phyloP scores from a whole-genome alignment of 1,140 invertebrate genomes.

The Drosophila tropicalis region DNA sequence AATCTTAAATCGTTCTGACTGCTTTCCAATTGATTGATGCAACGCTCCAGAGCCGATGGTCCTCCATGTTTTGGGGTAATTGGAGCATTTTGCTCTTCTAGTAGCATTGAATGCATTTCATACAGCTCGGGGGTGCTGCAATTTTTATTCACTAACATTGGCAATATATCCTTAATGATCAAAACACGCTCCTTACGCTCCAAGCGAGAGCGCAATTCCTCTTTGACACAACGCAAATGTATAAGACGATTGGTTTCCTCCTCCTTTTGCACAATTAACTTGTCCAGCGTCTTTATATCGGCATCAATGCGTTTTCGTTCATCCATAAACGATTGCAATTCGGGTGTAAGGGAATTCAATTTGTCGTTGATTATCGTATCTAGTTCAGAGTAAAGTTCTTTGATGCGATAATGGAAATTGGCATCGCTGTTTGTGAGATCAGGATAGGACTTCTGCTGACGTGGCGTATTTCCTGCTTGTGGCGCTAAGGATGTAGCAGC shows the following conservation, averaged over 20 bases:
- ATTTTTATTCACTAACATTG: conserved; percentile 37
- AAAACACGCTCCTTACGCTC: conserved; percentile 46
- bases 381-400: conserved; percentile 41
- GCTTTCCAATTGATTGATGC: conserved; percentile 37
- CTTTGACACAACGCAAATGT: conserved; percentile 51
- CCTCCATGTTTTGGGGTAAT: conserved; percentile 3
- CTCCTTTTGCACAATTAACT: conserved; percentile 49
- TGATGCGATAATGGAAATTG: conserved; percentile 54
- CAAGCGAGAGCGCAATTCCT: conserved; percentile 46
- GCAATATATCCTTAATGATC: conserved; percentile 48
- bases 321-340: conserved; percentile 24
- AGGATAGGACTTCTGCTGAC: conserved; percentile 16
- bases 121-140: conserved; percentile 47
- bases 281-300: conserved; percentile 50
- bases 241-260: conserved; percentile 63
- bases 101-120: conserved; percentile 49
- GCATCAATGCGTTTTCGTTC: conserved; percentile 45
- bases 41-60: conserved; percentile 33
- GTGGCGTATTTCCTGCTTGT: neutral
- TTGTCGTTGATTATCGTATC: conserved; percentile 47
- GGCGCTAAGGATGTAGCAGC: neutral
- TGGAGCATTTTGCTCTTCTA: conserved; percentile 30
- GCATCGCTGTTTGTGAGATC: conserved; percentile 66
- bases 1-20: conserved; percentile 33
- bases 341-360: conserved; percentile 27